Conservation (phyloP, 2,888 invertebrate species). For the Odontocolon sp. region DNA sequence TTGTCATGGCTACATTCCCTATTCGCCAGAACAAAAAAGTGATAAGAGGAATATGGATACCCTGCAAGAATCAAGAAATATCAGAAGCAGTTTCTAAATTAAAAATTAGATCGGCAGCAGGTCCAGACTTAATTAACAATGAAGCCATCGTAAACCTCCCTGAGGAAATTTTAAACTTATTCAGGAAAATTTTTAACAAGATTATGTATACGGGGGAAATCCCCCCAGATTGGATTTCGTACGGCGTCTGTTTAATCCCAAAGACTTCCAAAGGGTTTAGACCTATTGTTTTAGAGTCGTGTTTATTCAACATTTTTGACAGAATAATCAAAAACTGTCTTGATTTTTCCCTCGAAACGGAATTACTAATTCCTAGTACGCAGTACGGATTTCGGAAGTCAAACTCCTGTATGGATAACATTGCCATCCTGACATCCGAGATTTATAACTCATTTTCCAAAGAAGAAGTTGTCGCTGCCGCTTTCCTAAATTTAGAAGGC, state of each 20-base stretch:
- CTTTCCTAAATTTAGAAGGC: slow-evolving; percentile 12
- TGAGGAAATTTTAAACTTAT: neutral
- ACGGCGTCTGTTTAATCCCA: slow-evolving; percentile 7
- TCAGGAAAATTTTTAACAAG: neutral
- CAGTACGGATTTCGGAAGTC: slow-evolving; percentile 7
- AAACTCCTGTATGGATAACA: neutral
- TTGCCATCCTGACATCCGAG: slow-evolving; percentile 7
- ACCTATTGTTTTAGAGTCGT: slow-evolving; percentile 5
- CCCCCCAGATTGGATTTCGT: slow-evolving; percentile 1
- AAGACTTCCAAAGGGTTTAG: slow-evolving; percentile 9
- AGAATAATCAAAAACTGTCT: neutral
- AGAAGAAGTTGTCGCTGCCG: neutral
- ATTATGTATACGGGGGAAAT: slow-evolving; percentile 1
- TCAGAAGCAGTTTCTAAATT: neutral
- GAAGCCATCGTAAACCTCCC: neutral
- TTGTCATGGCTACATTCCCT: neutral
- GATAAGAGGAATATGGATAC: neutral
- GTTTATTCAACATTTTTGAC: slow-evolving; percentile 7
- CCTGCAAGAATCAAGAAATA: neutral
- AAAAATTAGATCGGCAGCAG: slow-evolving; percentile 3
- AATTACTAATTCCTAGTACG: neutral
- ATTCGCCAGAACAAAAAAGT: neutral
- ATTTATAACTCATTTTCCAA: slow-evolving; percentile 17
- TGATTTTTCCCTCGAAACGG: slow-evolving; percentile 3
- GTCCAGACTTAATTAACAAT: slow-evolving; percentile 3